Evolutionary conservation across 2,888 invertebrate genomes (phyloP).

Genomic region (Drosophila differens): DNA sequence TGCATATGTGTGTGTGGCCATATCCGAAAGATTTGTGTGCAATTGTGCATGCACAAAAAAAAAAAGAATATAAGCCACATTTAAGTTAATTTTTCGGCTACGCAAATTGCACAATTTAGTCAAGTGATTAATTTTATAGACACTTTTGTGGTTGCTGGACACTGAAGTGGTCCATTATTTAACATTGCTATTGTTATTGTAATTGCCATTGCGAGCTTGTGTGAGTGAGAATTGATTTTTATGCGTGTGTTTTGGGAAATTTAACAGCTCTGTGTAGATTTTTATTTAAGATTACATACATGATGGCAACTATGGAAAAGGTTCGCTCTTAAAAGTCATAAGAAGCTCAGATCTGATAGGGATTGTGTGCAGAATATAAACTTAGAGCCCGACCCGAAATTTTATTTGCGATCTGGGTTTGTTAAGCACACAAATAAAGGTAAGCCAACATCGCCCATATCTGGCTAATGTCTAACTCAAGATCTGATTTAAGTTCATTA

Average conservation of each 20-base stretch:
- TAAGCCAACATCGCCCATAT: background rate
- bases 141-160: conserved; percentile 60
- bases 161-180: conserved; percentile 33
- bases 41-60: conserved; percentile 64
- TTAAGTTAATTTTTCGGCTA: conserved; percentile 77
- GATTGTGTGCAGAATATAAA: background rate
- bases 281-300: background rate
- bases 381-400: background rate
- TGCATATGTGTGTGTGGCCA: background rate
- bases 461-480: background rate
- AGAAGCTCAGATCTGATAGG: background rate
- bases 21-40: conserved; percentile 34
- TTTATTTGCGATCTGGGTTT: background rate
- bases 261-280: background rate
- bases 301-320: background rate
- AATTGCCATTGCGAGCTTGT: conserved; percentile 4
- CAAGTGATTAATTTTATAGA: conserved; percentile 77
- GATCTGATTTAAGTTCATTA: background rate
- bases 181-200: conserved; percentile 41
- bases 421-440: background rate
- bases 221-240: conserved; percentile 8
- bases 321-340: background rate
- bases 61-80: conserved; percentile 53
- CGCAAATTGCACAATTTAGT: conserved; percentile 76
- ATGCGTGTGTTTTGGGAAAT: background rate